Evolutionary conservation across 2,888 invertebrate species (phyloP), one percentile per base, ranked within the genome.

Genomic region (Habroteleia sp.): DNA sequence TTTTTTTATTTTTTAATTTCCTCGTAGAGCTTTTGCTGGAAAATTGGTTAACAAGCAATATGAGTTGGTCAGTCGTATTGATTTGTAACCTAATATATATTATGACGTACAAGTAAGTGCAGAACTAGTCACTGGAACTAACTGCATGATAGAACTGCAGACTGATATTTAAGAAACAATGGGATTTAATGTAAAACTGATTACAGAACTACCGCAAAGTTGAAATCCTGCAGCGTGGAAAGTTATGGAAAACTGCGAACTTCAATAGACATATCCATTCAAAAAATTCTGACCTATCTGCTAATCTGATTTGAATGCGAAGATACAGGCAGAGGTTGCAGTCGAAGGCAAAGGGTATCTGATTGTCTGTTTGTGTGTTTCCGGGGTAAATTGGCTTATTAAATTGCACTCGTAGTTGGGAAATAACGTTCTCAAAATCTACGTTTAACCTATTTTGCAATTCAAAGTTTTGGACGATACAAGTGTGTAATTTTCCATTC

Each of bases 111-210:
- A 11, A 16, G 16, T 17, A 31, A n/a, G 2, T 8, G 29, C 29
- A 13, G 29, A 60, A 39, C 29, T 60, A 60, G 39, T 17, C 60
- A 48, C 20, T 60, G 60, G 46, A 60, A 60, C 60, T 60, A 60
- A 60, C 60, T 23, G 31, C 58, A n/a, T 35, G 35, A 35, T 58
- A 23, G 6, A 42, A 33, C 42, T 42, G 42, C 35, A 60, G 25
- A 46, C 25, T 27, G 46, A 46, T 60, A 31, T n/a, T 11, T 3
- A 11, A 42, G 37, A 60, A 46, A 60, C 46, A 46, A 46, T 46
- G 37, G 27, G 13, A 58, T 25, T 33, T 11, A 14, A 60, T 44
- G 44, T 44, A 44, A 35, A 60, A 35, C 41, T 35, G 2, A 35
- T 44, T 44, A 16, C 41, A 41, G 23, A 39, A 23, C 33, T 42